These are phyloP conservation scores for Crotalus viridis DNA, from an alignment of 2,113 vertebrate species.

Conservation along the genomic window DNA sequence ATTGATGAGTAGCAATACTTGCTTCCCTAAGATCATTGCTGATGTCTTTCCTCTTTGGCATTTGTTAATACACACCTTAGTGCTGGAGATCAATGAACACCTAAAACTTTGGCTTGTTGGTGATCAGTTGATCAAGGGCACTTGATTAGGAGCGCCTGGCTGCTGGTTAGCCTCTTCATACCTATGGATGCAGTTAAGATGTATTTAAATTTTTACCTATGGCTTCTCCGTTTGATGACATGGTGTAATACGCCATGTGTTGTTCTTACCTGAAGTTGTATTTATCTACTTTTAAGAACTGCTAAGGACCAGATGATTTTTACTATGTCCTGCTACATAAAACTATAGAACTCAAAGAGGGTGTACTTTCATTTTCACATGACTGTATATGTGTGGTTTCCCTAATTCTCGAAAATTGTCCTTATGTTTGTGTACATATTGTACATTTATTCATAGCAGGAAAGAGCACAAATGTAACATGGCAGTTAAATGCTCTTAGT, in stretches of 20 bases:
- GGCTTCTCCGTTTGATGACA: too few relatives aligned
- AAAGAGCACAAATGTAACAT: not conserved
- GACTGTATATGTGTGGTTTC: not conserved
- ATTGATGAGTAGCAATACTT: not conserved
- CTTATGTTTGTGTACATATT: not conserved
- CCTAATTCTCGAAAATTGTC: not conserved
- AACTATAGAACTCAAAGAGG: not conserved
- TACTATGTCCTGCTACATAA: not conserved
- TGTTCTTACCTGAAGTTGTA: not conserved
- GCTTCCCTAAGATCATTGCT: not conserved
- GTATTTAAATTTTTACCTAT: too few relatives aligned
- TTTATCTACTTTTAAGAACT: not conserved
- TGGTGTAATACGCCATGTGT: not conserved
- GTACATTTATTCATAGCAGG: not conserved
- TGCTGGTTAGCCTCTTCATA: too few relatives aligned
- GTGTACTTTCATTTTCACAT: not conserved
- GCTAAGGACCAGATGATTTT: not conserved
- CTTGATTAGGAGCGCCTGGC: too few relatives aligned
- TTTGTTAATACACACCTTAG: too few relatives aligned
- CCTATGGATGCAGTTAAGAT: too few relatives aligned
- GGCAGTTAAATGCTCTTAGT: conserved; percentile 4
- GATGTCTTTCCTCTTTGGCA: not conserved
- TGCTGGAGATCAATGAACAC: too few relatives aligned
- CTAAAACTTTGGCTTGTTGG: too few relatives aligned
- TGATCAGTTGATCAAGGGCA: too few relatives aligned